These are phyloP conservation scores for Tetraneura akinire DNA, from an alignment of 1,140 invertebrate genomes.

Conservation along the genomic window DNA sequence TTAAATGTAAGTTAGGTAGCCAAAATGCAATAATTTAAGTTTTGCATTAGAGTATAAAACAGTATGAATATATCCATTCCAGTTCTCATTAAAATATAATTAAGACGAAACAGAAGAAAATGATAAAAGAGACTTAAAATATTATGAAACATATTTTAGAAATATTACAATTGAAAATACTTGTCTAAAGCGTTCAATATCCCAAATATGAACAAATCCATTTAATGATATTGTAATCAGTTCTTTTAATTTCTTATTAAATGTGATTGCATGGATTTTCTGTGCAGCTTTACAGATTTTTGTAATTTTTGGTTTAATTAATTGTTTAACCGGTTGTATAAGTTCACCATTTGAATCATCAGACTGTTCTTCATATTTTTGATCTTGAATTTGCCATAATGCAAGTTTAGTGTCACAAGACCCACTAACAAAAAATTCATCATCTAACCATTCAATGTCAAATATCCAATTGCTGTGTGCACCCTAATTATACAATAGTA, in stretches of 20 bases:
- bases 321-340: conserved; percentile 51
- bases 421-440: conserved; percentile 91
- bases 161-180: conserved; percentile 57
- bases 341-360: not conserved
- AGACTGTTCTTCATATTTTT: conserved; percentile 59
- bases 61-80: not conserved
- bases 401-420: conserved; percentile 85
- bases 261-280: conserved; percentile 85
- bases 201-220: conserved; percentile 87
- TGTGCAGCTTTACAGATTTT: conserved; percentile 74
- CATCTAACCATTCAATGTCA: conserved; percentile 94
- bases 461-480: conserved; percentile 92
- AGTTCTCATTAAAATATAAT: not conserved
- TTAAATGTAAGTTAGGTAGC: too few species aligned
- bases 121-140: too few species aligned
- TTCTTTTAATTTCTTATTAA: conserved; percentile 82
- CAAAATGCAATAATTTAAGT: too few species aligned
- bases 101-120: too few species aligned
- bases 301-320: conserved; percentile 70
- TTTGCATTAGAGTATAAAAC: too few species aligned
- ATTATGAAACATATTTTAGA: not conserved
- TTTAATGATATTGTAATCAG: conserved; percentile 88
- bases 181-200: conserved; percentile 79
- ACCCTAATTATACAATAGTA: conserved; percentile 56
- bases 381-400: conserved; percentile 72